Evolutionary conservation across 2,888 invertebrate genomes (phyloP).

Genomic region (Tribolium freemani): DNA sequence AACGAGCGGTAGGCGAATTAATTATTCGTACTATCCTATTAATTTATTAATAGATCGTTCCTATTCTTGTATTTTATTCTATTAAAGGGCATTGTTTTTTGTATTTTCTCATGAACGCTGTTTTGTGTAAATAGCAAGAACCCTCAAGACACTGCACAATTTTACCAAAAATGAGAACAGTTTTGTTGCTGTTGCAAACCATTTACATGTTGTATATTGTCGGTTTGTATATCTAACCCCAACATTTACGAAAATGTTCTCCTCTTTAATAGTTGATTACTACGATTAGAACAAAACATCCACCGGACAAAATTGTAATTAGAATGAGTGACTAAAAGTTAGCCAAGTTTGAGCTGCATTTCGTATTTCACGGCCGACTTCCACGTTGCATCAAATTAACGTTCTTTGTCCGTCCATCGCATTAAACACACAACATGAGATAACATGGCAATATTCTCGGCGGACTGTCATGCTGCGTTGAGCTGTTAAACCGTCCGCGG

Average conservation of each 20-base stretch:
- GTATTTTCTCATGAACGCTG: no score
- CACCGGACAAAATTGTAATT: not conserved
- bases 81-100: no score
- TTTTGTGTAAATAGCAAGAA: no score
- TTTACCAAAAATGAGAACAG: no score
- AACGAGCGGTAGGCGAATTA: no score
- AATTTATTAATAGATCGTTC: no score
- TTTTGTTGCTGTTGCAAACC: not conserved
- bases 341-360: not conserved
- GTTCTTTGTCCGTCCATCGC: constrained; percentile 14
- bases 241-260: no score
- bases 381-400: constrained; percentile 15
- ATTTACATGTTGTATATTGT: no score
- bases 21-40: no score
- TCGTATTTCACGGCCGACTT: not conserved
- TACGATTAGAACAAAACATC: not conserved
- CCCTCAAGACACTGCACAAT: no score
- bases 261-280: not conserved
- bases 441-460: constrained; percentile 38
- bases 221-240: no score
- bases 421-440: constrained; percentile 30
- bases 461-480: constrained; percentile 39
- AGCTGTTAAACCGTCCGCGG: constrained; percentile 41
- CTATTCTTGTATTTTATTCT: no score
- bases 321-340: not conserved